Base-by-base conservation (phyloP, 2,113 vertebrate genomes). In the Herpetotheres cachinnans region DNA sequence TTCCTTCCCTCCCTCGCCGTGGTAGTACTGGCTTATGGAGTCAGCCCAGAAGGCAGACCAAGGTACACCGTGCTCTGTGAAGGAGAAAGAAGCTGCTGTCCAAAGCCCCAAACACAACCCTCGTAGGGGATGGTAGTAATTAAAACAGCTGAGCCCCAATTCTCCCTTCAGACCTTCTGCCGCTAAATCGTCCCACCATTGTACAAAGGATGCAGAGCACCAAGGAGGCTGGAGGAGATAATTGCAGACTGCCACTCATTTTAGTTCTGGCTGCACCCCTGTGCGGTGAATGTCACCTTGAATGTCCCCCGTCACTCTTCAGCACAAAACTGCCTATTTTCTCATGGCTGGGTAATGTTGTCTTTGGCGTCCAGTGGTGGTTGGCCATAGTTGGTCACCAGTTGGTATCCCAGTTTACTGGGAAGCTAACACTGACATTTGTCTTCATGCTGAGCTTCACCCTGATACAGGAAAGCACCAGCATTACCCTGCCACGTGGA, bases 81-180 rank as follows among this genome's bases (percentile, higher is more conserved):
- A 55, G 11, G 12, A 65, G 32, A 14, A 46, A 6, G 38, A 36
- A 62, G n/a, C 25, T 82, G 52, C 36, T 59, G 21, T 49, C 69
- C 58, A 65, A 55, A 71, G 21, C 38, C n/a, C 49, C 50, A 69
- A 16, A 36, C 13, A n/a, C 20, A 74, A 1, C 21, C 7, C 49
- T 63, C 21, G 3, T 1, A 25, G 27, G 7, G 20, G 12, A 1
- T 13, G 21, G 24, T 14, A 13, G 5, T 1, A 27, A 34, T 19
- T 24, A 16, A 30, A 77, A 21, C 21, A 65, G 29, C 55, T 32
- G 55, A 70, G 26, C 34, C 36, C n/a, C 58, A 47, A 42, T 59
- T n/a, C 55, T 11, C 38, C 86, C 50, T 47, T 72, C 79, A 72
- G 44, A 61, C 26, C 34, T 34, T 54, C 5, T 38, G 25, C 40